Evolutionary conservation across 1,140 invertebrate genomes (phyloP), one percentile per base, ranked within the genome.

Genomic region (Drosophila trapezifrons): DNA sequence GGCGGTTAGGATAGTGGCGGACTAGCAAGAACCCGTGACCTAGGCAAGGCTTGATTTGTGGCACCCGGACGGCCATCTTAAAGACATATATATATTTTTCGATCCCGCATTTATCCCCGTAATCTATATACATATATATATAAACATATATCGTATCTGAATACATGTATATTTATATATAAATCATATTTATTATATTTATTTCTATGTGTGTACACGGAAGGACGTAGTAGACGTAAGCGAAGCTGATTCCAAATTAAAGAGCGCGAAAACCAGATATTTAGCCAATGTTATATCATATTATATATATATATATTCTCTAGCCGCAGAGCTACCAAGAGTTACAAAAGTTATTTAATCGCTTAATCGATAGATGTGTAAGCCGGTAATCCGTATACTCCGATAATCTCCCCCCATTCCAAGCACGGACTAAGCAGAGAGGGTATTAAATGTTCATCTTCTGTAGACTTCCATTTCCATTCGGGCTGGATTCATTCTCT

Each of bases 21-120:
- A 67, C 40, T 17, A 65, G 43, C 17, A 29, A 3, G 29, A 10
- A 4, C 12, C 32, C 18, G 15, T 22, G 6, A 35, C 20, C 40
- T 56, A 15, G 17, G 17, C 3, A 20, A 55, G 18, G 32, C 20
- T 54, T 32, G 13, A 32, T n/a, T 37, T 54, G 51, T 37, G 32
- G 32, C 32, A 10, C 37, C 15, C 37, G 20, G 32, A 32, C 22
- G 32, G 32, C 32, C 8, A 10, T 35, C n/a, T 13, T 37, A 13
- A 37, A 40, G 15, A 20, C 2, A 54, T 12, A 37, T 17, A 49
- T 67, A 49, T 67, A 67, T 65, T 67, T 67, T 65, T 67, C 35
- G 32, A 67, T 42, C 35, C 15, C 58, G 43, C 60, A 64, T 66
- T 66, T 63, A 66, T 46, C 58, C 25, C 49, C 46, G n/a, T 67